Evolutionary conservation across 2,113 vertebrate genomes (phyloP).

Genomic region (Hypomesus transpacificus): DNA sequence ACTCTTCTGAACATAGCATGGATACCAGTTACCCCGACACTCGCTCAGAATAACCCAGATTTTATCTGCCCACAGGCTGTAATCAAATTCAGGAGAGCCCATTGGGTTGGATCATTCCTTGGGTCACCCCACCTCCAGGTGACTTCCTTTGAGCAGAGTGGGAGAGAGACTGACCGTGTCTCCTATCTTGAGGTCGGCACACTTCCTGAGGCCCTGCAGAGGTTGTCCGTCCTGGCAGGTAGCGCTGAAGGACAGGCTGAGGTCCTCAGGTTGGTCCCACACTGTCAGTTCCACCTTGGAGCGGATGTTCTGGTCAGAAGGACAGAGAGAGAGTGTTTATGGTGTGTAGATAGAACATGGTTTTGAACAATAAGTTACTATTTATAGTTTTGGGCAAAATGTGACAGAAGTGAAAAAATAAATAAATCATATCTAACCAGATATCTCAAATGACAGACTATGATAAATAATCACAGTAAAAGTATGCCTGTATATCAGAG

Average conservation of each 20-base stretch:
- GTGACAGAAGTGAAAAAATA: neutral
- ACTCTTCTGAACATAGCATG: neutral
- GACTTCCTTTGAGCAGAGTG: neutral
- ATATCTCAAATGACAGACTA: neutral
- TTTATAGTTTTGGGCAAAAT: neutral
- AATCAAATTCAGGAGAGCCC: neutral
- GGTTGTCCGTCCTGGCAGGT: constrained; percentile 90
- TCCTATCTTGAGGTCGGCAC: constrained; percentile 90
- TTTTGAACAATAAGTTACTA: neutral
- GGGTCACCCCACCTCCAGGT: neutral
- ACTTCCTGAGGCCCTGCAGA: constrained; percentile 86
- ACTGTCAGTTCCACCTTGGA: constrained; percentile 95
- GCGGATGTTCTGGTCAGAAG: constrained; percentile 83
- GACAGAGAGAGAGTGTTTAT: neutral
- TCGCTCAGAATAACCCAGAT: neutral
- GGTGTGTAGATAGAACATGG: neutral
- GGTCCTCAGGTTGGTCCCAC: constrained; percentile 91
- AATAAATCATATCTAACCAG: too few relatives aligned
- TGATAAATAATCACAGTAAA: neutral
- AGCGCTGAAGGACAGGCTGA: constrained; percentile 87
- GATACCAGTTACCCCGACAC: neutral
- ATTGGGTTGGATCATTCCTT: neutral
- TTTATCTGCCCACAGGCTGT: constrained; percentile 3
- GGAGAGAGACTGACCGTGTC: constrained; percentile 84
- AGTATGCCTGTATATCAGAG: neutral